Base-by-base conservation (phyloP, 2,888 invertebrate species). In the Eupithecia abbreviata region DNA sequence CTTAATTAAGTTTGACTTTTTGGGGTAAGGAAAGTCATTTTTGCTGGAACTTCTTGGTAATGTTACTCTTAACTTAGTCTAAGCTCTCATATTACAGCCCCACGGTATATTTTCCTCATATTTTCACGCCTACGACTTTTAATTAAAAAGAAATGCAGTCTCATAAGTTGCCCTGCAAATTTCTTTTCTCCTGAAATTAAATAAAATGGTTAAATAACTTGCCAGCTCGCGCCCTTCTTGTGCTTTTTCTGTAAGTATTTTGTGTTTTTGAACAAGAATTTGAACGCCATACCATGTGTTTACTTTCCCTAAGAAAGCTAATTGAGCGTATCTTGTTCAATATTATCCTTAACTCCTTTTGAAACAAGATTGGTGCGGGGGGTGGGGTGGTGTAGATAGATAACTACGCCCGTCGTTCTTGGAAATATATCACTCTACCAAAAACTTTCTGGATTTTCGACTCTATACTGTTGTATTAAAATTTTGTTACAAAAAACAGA, bases 281-380 rank as follows among this genome's bases (percentile, higher is more conserved):
- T 10, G 3, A 18, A 72, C 66, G 66, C 71, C 62, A 77, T 78
- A 73, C 72, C 77, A 79, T 84, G 80, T 87, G 88, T 89, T 90
- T 88, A 86, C 84, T 88, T 88, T 86, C 83, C 83, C 83, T 85
- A 85, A 88, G 83, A 85, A 86, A 88, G 83, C 89, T 88, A 91
- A 92, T 91, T 90, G 88, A 88, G 87, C 85, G 84, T 83, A 81
- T 71, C 81, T 67, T 72, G 84, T 83, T 84, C 84, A 87, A 86
- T 85, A 83, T 82, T 67, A 77, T 71, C 82, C 18, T 18, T 18
- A 66, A 51, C 51, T 69, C 0, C 62, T 30, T 18, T 18, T 30
- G 30, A 62, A 62, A 62, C 62, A 62, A 62, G 30, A 30, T 62
- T 10, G 18, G 18, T 12, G 10, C 7, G 18, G 7, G 1, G 62